Evolutionary conservation across 2,113 vertebrate species (phyloP), one percentile per base, ranked within the genome.

Genomic region (Cinclus cinclus): DNA sequence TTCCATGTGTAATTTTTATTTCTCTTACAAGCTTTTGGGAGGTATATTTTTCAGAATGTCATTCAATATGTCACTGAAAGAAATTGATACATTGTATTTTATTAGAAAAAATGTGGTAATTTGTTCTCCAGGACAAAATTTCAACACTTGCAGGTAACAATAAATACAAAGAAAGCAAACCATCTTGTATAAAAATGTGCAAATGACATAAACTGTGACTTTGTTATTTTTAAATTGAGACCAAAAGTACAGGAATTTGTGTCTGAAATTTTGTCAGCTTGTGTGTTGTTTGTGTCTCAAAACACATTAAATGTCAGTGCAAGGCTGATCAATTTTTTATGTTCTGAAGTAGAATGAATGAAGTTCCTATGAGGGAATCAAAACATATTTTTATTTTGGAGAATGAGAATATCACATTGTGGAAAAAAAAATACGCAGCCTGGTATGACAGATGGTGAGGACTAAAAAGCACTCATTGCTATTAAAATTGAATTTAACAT

Each of bases 251-350:
- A 3, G 9, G 35, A 68, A 30, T 21, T 42, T 67, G 3, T 33
- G 11, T 50, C 44, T 58, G 35, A 75, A 62, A 11, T 17, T 30
- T 10, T 67, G 37, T 53, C 71, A 46, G 20, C 8, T 41, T 50
- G 1, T 62, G 10, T 37, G 3, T 35, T 30, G 37, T 21, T 81
- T 0, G 0, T 56, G 19, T 58, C 31, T 82, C 33, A 50, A 87
- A 92, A 30, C 7, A n/a, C 17, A 9, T 67, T 58, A 50, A 85
- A 42, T 55, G 17, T 49, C 64, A 84, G 10, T 20, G 13, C 24
- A 65, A 68, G 12, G 5, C 37, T 42, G 12, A 67, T 69, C n/a
- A 28, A 1, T 39, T 55, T 87, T 50, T 67, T 60, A 33, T 44
- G 5, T 55, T 81, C 68, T 74, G 59, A 46, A 90, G 55, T 12